Evolutionary conservation across 2,113 vertebrate genomes (phyloP).

Genomic region (Anas platyrhynchos): DNA sequence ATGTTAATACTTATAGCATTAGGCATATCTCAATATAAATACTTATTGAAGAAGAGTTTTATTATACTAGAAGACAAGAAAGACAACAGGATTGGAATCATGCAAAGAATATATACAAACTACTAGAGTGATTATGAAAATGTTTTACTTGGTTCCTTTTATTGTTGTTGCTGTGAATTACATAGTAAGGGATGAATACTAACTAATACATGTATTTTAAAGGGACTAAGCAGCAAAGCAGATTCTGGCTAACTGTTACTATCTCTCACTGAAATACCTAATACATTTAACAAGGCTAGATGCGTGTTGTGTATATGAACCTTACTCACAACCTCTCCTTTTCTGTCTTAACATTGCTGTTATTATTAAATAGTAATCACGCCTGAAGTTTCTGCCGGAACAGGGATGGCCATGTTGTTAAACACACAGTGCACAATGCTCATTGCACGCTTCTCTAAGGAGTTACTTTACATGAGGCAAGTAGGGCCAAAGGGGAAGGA

Average conservation of each 20-base stretch:
- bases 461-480: not conserved
- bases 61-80: not conserved
- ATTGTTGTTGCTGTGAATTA: not conserved
- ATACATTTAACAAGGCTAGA: not conserved
- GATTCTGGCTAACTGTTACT: not conserved
- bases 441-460: not conserved
- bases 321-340: not conserved
- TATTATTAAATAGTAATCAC: constrained; percentile 41
- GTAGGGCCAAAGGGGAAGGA: not conserved
- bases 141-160: not conserved
- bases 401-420: not conserved
- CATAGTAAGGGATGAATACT: not conserved
- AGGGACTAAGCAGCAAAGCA: not conserved
- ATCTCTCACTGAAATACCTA: not conserved
- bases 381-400: not conserved
- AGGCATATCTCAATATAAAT: not conserved
- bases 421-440: not conserved
- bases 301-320: not conserved
- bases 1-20: not conserved
- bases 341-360: not conserved
- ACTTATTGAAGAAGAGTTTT: not conserved
- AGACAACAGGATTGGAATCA: not conserved
- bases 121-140: not conserved
- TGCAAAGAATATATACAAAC: not conserved
- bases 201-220: constrained; percentile 48